phyloP scores from a whole-genome alignment of 2,797 vertebrate species.

The Anabacerthia variegaticeps region DNA sequence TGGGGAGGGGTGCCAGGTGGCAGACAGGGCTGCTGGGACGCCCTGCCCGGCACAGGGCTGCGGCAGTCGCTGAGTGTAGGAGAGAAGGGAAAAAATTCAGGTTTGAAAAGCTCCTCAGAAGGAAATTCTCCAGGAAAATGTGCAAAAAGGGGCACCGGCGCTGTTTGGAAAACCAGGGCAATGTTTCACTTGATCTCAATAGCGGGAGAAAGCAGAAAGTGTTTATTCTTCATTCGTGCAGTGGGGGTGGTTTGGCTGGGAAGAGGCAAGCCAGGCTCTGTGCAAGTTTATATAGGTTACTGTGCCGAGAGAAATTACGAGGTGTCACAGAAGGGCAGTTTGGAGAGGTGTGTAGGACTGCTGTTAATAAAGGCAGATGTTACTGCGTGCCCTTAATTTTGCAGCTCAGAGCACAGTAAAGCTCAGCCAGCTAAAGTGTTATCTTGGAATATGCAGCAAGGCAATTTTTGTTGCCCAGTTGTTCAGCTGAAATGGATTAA shows the following conservation, averaged over 20 bases:
- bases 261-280: background rate
- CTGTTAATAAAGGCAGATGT: constrained; percentile 3
- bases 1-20: background rate
- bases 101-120: background rate
- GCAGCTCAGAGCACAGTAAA: background rate
- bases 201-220: background rate
- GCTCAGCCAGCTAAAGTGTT: background rate
- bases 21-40: background rate
- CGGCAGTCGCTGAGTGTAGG: rapidly evolving
- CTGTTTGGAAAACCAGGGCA: background rate
- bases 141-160: rapidly evolving
- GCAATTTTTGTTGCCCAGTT: background rate
- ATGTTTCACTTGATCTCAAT: background rate
- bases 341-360: background rate
- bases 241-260: background rate
- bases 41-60: background rate
- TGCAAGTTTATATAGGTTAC: background rate
- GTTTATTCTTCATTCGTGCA: background rate
- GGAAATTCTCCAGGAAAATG: background rate
- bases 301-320: background rate
- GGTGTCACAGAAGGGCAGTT: background rate
- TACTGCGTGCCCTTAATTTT: background rate
- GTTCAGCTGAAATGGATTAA: background rate
- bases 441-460: background rate
- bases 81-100: background rate